Conservation (phyloP, 2,888 invertebrate species). For the Cacoxenus indagator region DNA sequence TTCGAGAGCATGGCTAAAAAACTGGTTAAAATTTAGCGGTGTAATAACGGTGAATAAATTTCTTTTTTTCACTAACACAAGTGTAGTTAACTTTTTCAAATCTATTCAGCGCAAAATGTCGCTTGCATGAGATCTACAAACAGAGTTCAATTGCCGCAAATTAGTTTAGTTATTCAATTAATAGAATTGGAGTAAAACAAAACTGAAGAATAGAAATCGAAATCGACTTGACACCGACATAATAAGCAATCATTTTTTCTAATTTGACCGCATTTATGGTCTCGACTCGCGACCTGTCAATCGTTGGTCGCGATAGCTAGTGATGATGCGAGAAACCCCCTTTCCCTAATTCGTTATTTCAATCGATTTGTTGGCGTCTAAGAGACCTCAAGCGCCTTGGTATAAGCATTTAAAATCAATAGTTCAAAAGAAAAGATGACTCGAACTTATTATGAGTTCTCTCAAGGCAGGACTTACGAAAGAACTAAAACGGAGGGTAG, state of each 20-base stretch:
- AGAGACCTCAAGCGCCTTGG: no score
- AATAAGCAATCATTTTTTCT: not conserved
- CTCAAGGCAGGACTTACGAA: no score
- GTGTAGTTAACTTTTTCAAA: not conserved
- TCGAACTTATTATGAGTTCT: no score
- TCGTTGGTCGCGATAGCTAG: slow-evolving; percentile 23
- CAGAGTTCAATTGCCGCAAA: not conserved
- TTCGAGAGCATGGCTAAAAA: not conserved
- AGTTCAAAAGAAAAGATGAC: no score
- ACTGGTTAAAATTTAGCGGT: slow-evolving; percentile 21
- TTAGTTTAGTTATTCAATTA: slow-evolving; percentile 4
- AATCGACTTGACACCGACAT: no score
- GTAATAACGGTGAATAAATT: slow-evolving; percentile 4
- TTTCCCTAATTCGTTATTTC: not conserved
- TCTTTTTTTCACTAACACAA: not conserved
- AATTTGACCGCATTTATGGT: not conserved
- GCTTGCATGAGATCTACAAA: not conserved
- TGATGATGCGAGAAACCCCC: not conserved
- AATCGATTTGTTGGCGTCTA: no score
- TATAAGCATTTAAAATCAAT: no score
- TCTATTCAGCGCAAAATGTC: not conserved
- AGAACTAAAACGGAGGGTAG: no score
- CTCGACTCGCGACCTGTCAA: not conserved
- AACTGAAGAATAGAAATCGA: no score
- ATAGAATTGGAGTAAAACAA: not conserved